A percentile compares a stretch with the other conserved stretches of the same genome.
These are phyloP conservation scores for Semnornis frantzii DNA, from an alignment of 2,113 vertebrate species.

Conservation along the genomic window DNA sequence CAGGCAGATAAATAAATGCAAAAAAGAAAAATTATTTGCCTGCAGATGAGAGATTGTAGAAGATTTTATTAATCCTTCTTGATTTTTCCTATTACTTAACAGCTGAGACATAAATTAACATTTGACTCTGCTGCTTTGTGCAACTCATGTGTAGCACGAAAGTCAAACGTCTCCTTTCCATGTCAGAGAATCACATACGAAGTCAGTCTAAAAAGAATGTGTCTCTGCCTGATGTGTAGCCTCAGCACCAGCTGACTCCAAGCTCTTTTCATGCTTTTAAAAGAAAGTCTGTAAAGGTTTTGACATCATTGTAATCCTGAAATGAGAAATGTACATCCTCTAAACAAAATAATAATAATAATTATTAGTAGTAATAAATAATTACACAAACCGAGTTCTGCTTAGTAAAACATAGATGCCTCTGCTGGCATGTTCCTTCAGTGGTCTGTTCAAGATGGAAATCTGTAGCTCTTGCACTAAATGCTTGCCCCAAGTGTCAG, in stretches of 20 bases:
- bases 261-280: not conserved
- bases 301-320: not conserved
- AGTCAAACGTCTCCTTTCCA: not conserved
- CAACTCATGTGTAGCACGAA: not conserved
- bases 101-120: not conserved
- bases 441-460: not conserved
- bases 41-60: conserved; percentile 5
- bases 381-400: not conserved
- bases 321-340: not conserved
- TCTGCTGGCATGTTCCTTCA: not conserved
- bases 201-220: not conserved
- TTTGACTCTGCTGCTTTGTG: not conserved
- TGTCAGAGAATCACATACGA: conserved; percentile 9
- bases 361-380: not conserved
- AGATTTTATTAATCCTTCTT: not conserved
- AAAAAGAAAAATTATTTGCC: conserved; percentile 35
- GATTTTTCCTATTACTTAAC: conserved; percentile 33
- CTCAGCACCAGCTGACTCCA: not conserved
- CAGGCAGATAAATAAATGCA: conserved; percentile 17
- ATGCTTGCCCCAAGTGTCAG: not conserved
- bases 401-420: not conserved
- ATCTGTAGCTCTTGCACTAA: not conserved
- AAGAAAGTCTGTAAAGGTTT: not conserved
- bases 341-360: not conserved
- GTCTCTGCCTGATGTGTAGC: not conserved